Base-by-base conservation (phyloP, 1,140 invertebrate genomes). In the Drosophila kepulauana region DNA sequence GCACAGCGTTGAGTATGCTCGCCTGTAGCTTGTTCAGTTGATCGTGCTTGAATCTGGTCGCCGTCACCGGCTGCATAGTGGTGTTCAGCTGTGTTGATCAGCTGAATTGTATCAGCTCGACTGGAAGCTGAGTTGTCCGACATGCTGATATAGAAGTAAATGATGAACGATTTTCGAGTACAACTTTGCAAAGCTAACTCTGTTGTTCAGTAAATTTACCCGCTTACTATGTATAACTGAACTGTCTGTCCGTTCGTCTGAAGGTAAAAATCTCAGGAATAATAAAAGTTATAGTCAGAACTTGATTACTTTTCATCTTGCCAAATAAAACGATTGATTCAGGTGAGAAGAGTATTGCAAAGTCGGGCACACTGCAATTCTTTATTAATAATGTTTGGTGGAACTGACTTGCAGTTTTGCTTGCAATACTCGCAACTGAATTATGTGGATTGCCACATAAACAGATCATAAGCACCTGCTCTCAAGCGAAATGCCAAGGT, bases 401-500 rank as follows among this genome's bases (percentile, higher is more conserved):
- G 11, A 7, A 38, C 15, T 57, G 16, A 33, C 33, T 52, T 46
- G 10, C 43, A 54, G 54, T 38, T 20, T 41, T 20, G 54, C 1
- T 20, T 20, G 16, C 1, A 20, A 20, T 20, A 20, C 16, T 20
- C 16, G 16, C 30, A 54, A 30, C 38, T 58, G 41, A 58, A 58
- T 58, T 58, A 46, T 59, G 8, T n/a, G 46, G 41, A 70, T 70
- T 70, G 30, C 67, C 49, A 62, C 59, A 70, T 63, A 66, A 66
- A 49, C 70, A 72, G 63, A 51, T 64, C 38, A 64, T 45, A 43
- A 48, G 35, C 78, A 78, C 64, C 67, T 65, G 66, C 63, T 46
- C 46, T 35, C 16, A 46, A 67, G 25, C 48, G 38, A 84, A 84
- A 84, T 84, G 81, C 81, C 81, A 84, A 84, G 81, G 81, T 85